Evolutionary conservation across 2,888 invertebrate genomes (phyloP), one percentile per base, ranked within the genome.

Genomic region (Nomada hirtipes): DNA sequence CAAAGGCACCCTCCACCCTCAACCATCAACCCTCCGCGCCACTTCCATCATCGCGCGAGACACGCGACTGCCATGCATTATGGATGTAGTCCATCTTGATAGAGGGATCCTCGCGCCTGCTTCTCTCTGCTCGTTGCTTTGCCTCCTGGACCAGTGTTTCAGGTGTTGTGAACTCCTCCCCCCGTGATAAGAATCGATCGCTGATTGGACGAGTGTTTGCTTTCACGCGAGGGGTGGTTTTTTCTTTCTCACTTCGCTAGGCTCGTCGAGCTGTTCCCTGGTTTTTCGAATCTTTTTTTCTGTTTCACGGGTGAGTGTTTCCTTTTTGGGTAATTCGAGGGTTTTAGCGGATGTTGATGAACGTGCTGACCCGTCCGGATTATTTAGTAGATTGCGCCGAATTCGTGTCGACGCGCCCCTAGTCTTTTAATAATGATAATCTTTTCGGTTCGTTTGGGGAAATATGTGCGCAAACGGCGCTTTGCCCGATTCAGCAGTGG

Each of bases 71-170:
- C 11, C 53, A 79, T 76, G 73, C 70, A 79, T 85, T 82, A 82
- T 82, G 77, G 67, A 87, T 79, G 73, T 76, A 65, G 67, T 74
- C 65, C 79, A 82, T 86, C 87, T 71, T 70, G 84, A 83, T 86
- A 79, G 59, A n/a, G 61, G 53, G 47, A 11, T 11, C 13, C 18
- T 13, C 68, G 42, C 26, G 68, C 10, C 47, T n/a, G 0, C 18
- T 13, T 20, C 10, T n/a, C 7, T 13, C 42, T 11, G 0, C 10
- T 23, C 23, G 11, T 20, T 7, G 2, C 20, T 42, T 1, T 26
- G 1, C 50, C n/a, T n/a, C 53, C n/a, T 7, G 11, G 26, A 65
- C 47, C 26, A 15, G 2, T 4, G 47, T 15, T 9, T 55, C 20
- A 7, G 23, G 36, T 15, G 18, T 44, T 44, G 36, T 7, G 59